A percentile compares a stretch with the other conserved stretches of the same genome.
These are phyloP conservation scores for Steinernema feltiae DNA, from an alignment of 1,140 invertebrate genomes.

Conservation along the genomic window DNA sequence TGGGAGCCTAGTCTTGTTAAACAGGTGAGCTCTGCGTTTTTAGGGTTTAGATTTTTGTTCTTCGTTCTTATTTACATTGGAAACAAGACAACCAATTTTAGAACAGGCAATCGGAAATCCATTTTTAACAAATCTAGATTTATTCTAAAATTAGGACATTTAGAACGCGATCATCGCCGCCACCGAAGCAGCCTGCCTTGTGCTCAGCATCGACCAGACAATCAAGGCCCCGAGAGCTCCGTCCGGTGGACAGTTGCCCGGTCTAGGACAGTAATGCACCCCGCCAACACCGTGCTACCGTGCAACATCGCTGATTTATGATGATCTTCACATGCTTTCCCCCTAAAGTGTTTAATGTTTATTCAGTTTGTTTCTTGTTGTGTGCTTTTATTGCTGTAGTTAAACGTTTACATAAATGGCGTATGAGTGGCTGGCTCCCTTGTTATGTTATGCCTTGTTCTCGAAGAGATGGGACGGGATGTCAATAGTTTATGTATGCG, in stretches of 20 bases:
- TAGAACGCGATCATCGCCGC: constrained; percentile 87
- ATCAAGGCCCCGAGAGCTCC: constrained; percentile 63
- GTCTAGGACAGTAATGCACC: constrained; percentile 39
- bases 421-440: too few relatives aligned
- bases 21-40: constrained; percentile 61
- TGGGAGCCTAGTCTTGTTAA: constrained; percentile 97
- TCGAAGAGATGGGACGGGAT: too few relatives aligned
- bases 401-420: neutral
- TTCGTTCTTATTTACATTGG: too few relatives aligned
- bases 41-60: too few relatives aligned
- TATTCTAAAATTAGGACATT: too few relatives aligned
- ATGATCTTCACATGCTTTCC: constrained; percentile 9
- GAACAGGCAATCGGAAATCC: too few relatives aligned
- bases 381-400: neutral
- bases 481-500: too few relatives aligned
- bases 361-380: constrained; percentile 10
- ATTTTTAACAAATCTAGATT: constrained; percentile 5
- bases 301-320: neutral
- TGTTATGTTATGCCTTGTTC: too few relatives aligned
- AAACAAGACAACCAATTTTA: too few relatives aligned
- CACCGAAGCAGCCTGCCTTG: constrained; percentile 86
- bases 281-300: neutral
- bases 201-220: constrained; percentile 94
- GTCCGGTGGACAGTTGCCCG: constrained; percentile 51
- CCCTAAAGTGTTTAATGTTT: constrained; percentile 1